phyloP scores from a whole-genome alignment of 1,140 invertebrate genomes.

The Neotoxoptera formosana region DNA sequence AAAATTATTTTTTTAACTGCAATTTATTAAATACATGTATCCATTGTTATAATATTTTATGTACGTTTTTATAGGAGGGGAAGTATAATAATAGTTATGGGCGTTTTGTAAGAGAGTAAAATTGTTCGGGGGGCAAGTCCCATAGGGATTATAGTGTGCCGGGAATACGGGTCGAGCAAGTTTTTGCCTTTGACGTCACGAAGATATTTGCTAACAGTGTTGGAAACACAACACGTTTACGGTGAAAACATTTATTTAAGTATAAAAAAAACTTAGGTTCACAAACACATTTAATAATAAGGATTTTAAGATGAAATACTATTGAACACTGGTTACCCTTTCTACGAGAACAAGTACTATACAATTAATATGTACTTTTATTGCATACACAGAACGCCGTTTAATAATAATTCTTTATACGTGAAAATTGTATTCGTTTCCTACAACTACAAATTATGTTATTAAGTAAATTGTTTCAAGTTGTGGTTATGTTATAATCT shows the following conservation, averaged over 20 bases:
- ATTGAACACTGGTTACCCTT: background rate
- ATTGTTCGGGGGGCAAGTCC: slow-evolving; percentile 49
- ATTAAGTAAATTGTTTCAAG: background rate
- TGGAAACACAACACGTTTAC: slow-evolving; percentile 55
- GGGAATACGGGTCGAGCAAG: slow-evolving; percentile 52
- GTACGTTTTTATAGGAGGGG: background rate
- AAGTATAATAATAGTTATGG: slow-evolving; percentile 44
- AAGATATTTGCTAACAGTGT: slow-evolving; percentile 57
- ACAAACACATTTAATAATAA: background rate
- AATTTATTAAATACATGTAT: slow-evolving; percentile 35
- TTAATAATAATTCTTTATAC: slow-evolving; percentile 11
- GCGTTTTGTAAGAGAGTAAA: slow-evolving; percentile 49
- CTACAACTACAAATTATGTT: background rate
- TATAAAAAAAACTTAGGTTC: background rate
- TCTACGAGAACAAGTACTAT: background rate
- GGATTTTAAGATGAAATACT: background rate
- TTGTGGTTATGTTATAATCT: background rate
- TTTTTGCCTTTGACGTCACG: slow-evolving; percentile 56
- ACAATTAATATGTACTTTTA: slow-evolving; percentile 35
- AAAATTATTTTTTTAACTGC: slow-evolving; percentile 49
- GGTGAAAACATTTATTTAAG: slow-evolving; percentile 6
- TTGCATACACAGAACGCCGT: slow-evolving; percentile 55
- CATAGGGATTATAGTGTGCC: slow-evolving; percentile 44
- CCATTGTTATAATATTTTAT: slow-evolving; percentile 2
- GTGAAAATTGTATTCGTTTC: background rate